Percentiles rank a stretch among this genome's conserved stretches.
These are phyloP conservation scores for Dioctria rufipes DNA, from an alignment of 2,888 invertebrate species.

Conservation along the genomic window DNA sequence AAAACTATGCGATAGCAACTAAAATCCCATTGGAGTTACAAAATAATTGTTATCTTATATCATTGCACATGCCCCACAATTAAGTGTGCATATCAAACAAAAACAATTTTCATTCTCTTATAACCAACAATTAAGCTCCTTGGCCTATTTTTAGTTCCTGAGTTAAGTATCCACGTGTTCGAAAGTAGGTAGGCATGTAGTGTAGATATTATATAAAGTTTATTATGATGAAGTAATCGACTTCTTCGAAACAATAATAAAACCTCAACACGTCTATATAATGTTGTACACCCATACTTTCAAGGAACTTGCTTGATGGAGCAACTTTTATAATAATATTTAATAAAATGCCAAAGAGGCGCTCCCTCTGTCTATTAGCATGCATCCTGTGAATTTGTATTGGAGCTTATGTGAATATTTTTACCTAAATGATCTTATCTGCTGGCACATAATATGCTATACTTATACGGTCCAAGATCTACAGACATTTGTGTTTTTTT, in stretches of 20 bases:
- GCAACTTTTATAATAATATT: background rate
- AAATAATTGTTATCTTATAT: too few relatives aligned
- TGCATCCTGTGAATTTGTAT: background rate
- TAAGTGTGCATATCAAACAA: background rate
- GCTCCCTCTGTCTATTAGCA: background rate
- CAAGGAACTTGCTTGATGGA: background rate
- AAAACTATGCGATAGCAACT: too few relatives aligned
- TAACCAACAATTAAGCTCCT: background rate
- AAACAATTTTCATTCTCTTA: background rate
- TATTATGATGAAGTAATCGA: background rate
- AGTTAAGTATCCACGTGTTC: background rate
- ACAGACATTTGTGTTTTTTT: background rate
- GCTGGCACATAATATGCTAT: background rate
- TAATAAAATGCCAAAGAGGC: background rate
- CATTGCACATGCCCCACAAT: background rate
- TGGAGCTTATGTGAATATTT: background rate
- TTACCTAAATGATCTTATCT: background rate
- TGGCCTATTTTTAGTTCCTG: background rate
- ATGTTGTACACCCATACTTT: background rate
- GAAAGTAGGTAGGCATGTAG: too few relatives aligned
- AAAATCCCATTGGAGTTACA: too few relatives aligned
- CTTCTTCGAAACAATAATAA: background rate
- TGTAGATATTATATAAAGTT: too few relatives aligned
- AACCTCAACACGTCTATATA: background rate
- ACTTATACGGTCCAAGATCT: background rate